Evolutionary conservation across 2,888 invertebrate species (phyloP).

Genomic region (Charanyca ferruginea): DNA sequence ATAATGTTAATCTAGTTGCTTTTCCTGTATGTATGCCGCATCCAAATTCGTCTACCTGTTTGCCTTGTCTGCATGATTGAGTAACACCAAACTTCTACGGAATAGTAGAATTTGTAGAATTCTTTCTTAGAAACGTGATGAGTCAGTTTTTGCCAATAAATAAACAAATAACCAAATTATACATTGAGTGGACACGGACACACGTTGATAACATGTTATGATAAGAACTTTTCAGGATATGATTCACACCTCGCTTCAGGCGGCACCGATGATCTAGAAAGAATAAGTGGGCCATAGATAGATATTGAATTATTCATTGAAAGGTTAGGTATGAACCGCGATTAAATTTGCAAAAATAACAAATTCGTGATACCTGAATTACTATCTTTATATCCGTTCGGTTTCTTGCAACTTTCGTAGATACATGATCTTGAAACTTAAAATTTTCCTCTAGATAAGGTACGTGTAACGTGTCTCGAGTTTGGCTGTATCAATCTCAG

Average conservation of each 20-base stretch:
- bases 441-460: constrained; percentile 33
- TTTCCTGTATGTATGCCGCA: not conserved
- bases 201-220: constrained; percentile 34
- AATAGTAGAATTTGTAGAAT: not conserved
- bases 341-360: constrained; percentile 20
- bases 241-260: constrained; percentile 25
- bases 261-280: constrained; percentile 19
- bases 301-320: constrained; percentile 27
- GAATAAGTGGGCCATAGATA: constrained; percentile 41
- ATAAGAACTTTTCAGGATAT: constrained; percentile 39
- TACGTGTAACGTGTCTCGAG: not conserved
- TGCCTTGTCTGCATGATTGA: not conserved
- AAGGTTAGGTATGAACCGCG: too few relatives aligned
- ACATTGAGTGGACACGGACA: constrained; percentile 9
- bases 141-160: constrained; percentile 23
- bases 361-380: not conserved
- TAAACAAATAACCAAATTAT: constrained; percentile 27
- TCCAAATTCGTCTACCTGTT: not conserved
- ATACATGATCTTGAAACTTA: constrained; percentile 19
- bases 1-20: too few relatives aligned
- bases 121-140: constrained; percentile 26
- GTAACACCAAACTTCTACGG: not conserved
- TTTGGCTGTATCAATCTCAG: not conserved
- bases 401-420: not conserved
- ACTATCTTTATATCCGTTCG: constrained; percentile 19